phyloP scores from a whole-genome alignment of 2,888 invertebrate genomes.

The Neuroscelio doddi region DNA sequence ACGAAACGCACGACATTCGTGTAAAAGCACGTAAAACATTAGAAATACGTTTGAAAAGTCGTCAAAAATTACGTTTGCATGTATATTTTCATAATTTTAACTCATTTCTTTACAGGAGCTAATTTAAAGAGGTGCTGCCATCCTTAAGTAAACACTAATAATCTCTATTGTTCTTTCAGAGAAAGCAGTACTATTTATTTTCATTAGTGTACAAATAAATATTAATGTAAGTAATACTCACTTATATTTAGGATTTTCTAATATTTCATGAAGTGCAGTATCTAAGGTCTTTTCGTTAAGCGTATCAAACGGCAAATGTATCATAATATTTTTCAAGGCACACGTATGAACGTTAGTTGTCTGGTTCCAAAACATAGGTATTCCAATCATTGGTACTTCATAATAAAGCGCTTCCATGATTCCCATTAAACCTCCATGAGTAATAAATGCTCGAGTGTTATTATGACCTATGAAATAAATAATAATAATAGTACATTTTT shows the following conservation, averaged over 20 bases:
- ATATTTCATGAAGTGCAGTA: slow-evolving; percentile 50
- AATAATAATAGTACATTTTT: no score
- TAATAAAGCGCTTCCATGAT: slow-evolving; percentile 52
- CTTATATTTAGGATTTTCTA: slow-evolving; percentile 55
- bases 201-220: no score
- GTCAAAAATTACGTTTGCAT: no score
- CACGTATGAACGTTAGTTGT: slow-evolving; percentile 53
- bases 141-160: no score
- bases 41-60: no score
- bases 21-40: no score
- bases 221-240: slow-evolving; percentile 18
- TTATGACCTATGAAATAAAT: slow-evolving; percentile 21
- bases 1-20: no score
- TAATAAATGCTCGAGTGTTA: slow-evolving; percentile 63
- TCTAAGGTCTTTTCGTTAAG: slow-evolving; percentile 51
- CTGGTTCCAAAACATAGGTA: slow-evolving; percentile 56
- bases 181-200: no score
- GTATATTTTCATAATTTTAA: no score
- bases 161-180: no score
- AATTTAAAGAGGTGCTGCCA: no score
- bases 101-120: no score
- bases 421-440: slow-evolving; percentile 58
- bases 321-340: slow-evolving; percentile 49
- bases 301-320: slow-evolving; percentile 43
- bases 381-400: slow-evolving; percentile 54